Percentiles rank a stretch among this genome's conserved stretches.
Conservation (phyloP, 1,140 invertebrate species). For the Bombus superbus region DNA sequence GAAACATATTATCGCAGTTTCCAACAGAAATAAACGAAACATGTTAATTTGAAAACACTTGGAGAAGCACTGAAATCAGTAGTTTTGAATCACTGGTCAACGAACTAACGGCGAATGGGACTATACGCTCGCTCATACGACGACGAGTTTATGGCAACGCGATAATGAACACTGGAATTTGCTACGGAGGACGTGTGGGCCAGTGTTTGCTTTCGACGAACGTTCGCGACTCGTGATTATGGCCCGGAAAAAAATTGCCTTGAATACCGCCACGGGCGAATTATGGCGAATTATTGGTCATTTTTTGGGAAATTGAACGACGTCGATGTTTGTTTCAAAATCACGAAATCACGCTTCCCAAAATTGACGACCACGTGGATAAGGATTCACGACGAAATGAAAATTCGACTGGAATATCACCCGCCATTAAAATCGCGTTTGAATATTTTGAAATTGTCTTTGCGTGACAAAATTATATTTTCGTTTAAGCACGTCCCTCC, state of each 20-base stretch:
- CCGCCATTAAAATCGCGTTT: neutral
- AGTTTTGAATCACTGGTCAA: constrained; percentile 51
- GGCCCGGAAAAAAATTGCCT: constrained; percentile 30
- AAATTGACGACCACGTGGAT: neutral
- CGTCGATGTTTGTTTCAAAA: neutral
- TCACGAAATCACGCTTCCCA: neutral
- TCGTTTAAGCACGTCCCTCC: neutral
- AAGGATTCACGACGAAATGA: neutral
- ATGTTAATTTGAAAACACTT: neutral
- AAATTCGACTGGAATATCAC: neutral
- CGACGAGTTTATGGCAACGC: constrained; percentile 45
- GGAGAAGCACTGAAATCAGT: neutral
- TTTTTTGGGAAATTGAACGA: constrained; percentile 10
- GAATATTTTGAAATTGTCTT: neutral
- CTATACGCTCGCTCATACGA: constrained; percentile 12
- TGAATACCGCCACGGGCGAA: neutral
- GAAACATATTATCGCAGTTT: neutral
- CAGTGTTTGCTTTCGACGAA: constrained; percentile 46
- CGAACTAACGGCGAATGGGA: constrained; percentile 43
- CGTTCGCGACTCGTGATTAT: constrained; percentile 37
- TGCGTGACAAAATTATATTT: no score
- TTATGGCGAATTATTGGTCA: neutral
- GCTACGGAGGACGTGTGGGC: neutral
- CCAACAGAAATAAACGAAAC: neutral
- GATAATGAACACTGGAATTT: constrained; percentile 60